These are phyloP conservation scores for Drosophila nigricruria DNA, from an alignment of 2,888 invertebrate species.

Conservation along the genomic window DNA sequence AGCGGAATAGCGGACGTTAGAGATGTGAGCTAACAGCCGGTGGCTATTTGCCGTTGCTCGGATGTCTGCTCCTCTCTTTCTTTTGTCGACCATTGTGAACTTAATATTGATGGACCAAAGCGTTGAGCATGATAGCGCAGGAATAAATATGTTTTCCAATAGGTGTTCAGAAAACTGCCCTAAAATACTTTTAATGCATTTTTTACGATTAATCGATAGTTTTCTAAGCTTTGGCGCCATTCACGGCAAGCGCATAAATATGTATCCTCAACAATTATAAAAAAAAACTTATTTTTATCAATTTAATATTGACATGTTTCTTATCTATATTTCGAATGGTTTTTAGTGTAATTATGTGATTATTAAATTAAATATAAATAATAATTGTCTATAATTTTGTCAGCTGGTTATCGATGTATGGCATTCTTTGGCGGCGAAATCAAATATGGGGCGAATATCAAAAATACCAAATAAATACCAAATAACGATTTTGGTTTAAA, in stretches of 20 bases:
- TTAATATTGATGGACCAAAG: not conserved
- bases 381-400: not conserved
- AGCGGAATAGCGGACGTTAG: constrained; percentile 23
- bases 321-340: not conserved
- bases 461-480: constrained; percentile 18
- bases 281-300: not conserved
- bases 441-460: not conserved
- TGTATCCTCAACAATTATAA: not conserved
- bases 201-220: constrained; percentile 23
- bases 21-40: constrained; percentile 16
- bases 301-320: not conserved
- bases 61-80: constrained; percentile 14
- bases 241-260: not conserved
- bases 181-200: not conserved
- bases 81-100: constrained; percentile 25
- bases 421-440: constrained; percentile 2
- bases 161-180: not conserved
- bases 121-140: too few relatives aligned
- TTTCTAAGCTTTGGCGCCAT: constrained; percentile 11
- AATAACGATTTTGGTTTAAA: constrained; percentile 1
- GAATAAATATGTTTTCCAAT: not conserved
- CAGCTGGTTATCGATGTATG: not conserved
- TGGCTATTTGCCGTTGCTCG: constrained; percentile 4
- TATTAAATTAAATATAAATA: not conserved
- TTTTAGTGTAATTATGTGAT: not conserved